Percentiles rank a stretch among this genome's conserved stretches.
phyloP scores from a whole-genome alignment of 2,113 vertebrate species.

The Eptesicus fuscus region DNA sequence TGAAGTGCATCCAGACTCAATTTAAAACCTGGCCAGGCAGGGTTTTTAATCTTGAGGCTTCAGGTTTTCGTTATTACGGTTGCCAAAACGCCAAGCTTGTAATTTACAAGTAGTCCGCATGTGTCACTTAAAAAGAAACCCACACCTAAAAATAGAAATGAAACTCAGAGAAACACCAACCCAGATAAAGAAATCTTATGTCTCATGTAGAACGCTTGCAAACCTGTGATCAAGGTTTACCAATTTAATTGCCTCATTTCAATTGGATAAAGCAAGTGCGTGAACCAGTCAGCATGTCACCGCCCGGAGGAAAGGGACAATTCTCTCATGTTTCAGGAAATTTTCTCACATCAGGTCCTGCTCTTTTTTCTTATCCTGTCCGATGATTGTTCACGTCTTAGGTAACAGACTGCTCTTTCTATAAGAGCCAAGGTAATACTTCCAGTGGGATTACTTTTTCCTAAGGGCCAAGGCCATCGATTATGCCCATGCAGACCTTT shows the following conservation, averaged over 20 bases:
- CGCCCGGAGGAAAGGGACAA: not conserved
- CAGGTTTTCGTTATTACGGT: constrained; percentile 3
- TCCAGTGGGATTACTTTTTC: not conserved
- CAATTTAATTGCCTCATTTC: not conserved
- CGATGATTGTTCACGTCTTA: not conserved
- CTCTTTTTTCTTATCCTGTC: not conserved
- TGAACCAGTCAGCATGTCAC: not conserved
- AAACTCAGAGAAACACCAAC: constrained; percentile 42
- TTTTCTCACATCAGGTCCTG: not conserved
- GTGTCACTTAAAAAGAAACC: constrained; percentile 29
- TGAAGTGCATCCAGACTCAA: constrained; percentile 52
- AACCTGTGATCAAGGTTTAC: not conserved
- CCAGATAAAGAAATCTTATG: constrained; percentile 23
- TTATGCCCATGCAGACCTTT: not conserved
- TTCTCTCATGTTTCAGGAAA: not conserved
- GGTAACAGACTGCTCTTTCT: not conserved
- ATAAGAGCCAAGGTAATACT: not conserved
- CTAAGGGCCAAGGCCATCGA: not conserved
- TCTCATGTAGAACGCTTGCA: not conserved
- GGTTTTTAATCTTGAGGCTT: constrained; percentile 36
- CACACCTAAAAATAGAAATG: constrained; percentile 42
- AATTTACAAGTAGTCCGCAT: constrained; percentile 37
- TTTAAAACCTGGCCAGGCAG: constrained; percentile 31
- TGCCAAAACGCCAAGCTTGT: constrained; percentile 41
- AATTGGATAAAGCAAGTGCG: not conserved